phyloP scores from a whole-genome alignment of 2,113 vertebrate genomes.

The Anolis carolinensis region DNA sequence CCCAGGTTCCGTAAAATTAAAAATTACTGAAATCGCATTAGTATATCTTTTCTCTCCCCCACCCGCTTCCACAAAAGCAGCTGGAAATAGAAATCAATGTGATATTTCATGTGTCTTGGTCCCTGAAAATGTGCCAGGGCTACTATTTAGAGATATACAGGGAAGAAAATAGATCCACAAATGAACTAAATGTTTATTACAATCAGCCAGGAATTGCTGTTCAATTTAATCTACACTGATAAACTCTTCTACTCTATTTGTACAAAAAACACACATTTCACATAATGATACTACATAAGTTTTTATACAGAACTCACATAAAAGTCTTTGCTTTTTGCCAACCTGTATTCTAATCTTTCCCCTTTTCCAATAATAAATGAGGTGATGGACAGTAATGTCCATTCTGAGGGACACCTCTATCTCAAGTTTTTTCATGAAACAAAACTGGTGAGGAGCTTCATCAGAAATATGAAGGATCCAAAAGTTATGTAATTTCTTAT shows the following conservation, averaged over 20 bases:
- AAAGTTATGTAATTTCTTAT: too few species aligned
- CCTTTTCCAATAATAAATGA: neutral
- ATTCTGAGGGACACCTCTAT: neutral
- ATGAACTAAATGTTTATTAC: neutral
- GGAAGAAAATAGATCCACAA: too few species aligned
- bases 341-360: neutral
- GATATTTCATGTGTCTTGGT: neutral
- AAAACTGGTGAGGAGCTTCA: neutral
- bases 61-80: slow-evolving; percentile 34
- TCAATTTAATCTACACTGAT: neutral
- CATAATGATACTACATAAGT: neutral
- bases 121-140: neutral
- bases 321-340: neutral
- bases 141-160: too few species aligned
- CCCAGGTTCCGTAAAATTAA: neutral
- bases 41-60: too few species aligned
- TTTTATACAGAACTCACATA: neutral
- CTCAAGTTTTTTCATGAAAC: neutral
- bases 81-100: slow-evolving; percentile 46
- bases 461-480: neutral
- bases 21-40: too few species aligned
- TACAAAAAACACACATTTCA: neutral
- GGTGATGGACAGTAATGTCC: neutral
- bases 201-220: neutral
- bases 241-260: neutral